Conservation (phyloP, 2,113 vertebrate species). For the Pantherophis guttatus region DNA sequence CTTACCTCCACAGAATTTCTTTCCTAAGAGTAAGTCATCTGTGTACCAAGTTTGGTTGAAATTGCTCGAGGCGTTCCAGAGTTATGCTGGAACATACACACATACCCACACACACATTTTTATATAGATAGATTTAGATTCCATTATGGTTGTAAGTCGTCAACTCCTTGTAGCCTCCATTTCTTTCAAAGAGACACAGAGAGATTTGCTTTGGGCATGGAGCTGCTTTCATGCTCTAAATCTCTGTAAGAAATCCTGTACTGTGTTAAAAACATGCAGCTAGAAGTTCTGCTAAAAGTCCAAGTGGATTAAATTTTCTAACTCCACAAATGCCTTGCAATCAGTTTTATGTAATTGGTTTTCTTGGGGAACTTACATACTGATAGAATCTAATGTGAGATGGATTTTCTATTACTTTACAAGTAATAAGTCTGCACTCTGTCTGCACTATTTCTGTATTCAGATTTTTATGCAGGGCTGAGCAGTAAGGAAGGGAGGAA, state of each 20-base stretch:
- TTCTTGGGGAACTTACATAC: conserved; percentile 24
- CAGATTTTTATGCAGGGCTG: background rate
- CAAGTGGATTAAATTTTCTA: conserved; percentile 34
- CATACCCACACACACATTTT: too few relatives aligned
- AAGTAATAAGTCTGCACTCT: conserved; percentile 30
- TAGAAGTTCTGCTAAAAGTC: conserved; percentile 34
- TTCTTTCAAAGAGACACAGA: background rate
- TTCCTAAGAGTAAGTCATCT: too few relatives aligned
- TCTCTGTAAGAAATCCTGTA: conserved; percentile 5
- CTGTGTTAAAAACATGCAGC: background rate
- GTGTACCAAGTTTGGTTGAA: too few relatives aligned
- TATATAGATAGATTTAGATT: background rate
- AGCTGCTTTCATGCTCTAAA: conserved; percentile 1
- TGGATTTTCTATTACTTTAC: conserved; percentile 27
- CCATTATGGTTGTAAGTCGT: background rate
- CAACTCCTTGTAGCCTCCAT: background rate
- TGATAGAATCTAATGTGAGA: conserved; percentile 13
- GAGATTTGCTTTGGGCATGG: conserved; percentile 23
- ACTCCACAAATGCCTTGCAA: conserved; percentile 18
- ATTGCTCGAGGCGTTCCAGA: too few relatives aligned
- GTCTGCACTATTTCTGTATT: conserved; percentile 12
- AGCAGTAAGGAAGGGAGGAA: background rate
- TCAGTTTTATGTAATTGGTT: conserved; percentile 30
- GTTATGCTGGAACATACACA: too few relatives aligned
- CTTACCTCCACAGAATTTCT: too few relatives aligned